phyloP scores from a whole-genome alignment of 2,888 invertebrate genomes.

The Cerastoderma edule region DNA sequence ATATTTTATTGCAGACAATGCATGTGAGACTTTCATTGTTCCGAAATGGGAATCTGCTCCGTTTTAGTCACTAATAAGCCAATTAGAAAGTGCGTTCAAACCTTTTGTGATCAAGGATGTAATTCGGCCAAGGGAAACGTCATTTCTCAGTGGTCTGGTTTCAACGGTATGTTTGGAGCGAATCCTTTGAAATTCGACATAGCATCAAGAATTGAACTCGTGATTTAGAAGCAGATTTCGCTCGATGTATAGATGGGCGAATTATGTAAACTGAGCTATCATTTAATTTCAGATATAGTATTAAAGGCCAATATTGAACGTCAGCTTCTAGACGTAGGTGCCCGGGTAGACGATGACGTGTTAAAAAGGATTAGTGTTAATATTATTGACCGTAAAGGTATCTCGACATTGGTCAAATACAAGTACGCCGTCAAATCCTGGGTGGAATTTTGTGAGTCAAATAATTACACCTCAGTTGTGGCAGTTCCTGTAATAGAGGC shows the following conservation, averaged over 20 bases:
- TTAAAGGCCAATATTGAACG: slow-evolving; percentile 2
- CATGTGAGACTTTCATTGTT: slow-evolving; percentile 23
- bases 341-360: neutral
- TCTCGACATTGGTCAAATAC: slow-evolving; percentile 35
- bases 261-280: too few species aligned
- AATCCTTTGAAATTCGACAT: slow-evolving; percentile 25
- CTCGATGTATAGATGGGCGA: too few species aligned
- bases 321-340: neutral
- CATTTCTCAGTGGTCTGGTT: slow-evolving; percentile 8
- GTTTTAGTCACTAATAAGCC: slow-evolving; percentile 14
- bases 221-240: neutral
- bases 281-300: slow-evolving; percentile 3
- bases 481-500: slow-evolving; percentile 43
- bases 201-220: slow-evolving; percentile 16
- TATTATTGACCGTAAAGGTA: slow-evolving; percentile 19
- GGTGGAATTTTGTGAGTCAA: slow-evolving; percentile 27
- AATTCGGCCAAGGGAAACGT: slow-evolving; percentile 14
- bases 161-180: slow-evolving; percentile 32
- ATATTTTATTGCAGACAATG: slow-evolving; percentile 5
- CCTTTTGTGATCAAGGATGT: slow-evolving; percentile 10
- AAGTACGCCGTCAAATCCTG: slow-evolving; percentile 36
- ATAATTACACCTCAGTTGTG: slow-evolving; percentile 27
- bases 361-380: neutral
- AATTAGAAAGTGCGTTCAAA: neutral
- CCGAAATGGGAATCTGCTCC: slow-evolving; percentile 37